phyloP scores from a whole-genome alignment of 2,113 vertebrate species.

The Lamprotornis superbus region DNA sequence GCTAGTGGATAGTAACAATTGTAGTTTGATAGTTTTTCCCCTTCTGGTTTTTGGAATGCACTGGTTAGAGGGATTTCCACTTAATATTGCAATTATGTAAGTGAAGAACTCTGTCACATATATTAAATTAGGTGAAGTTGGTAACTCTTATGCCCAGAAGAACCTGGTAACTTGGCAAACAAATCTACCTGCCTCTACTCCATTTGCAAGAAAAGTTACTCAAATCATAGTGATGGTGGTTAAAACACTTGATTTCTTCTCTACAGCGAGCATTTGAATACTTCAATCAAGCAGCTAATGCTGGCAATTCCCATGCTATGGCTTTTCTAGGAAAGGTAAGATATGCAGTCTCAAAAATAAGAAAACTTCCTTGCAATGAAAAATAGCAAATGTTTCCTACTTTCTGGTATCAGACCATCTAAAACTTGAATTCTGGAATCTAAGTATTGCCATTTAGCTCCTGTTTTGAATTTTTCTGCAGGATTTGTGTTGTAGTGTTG shows the following conservation, averaged over 20 bases:
- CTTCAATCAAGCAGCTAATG: conserved; percentile 96
- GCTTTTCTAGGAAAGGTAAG: conserved; percentile 95
- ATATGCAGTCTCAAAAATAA: background rate
- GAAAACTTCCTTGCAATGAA: background rate
- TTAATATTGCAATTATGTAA: rapidly evolving
- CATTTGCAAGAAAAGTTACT: background rate
- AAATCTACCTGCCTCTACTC: background rate
- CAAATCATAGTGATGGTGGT: background rate
- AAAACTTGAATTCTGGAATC: background rate
- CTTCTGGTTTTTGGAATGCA: background rate
- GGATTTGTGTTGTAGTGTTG: background rate
- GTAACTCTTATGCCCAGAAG: background rate
- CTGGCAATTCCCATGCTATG: conserved; percentile 97
- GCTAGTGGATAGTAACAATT: background rate
- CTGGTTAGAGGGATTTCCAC: background rate
- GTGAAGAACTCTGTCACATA: background rate
- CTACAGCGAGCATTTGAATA: conserved; percentile 95
- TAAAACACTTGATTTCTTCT: conserved; percentile 5
- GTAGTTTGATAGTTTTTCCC: background rate
- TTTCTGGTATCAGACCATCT: background rate
- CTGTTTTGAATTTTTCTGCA: background rate
- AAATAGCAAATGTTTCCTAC: background rate
- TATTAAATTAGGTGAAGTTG: background rate
- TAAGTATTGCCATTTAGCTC: background rate
- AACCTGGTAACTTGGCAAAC: background rate